Base-by-base conservation (phyloP, 2,888 invertebrate species). In the Aphidoletes aphidimyza region DNA sequence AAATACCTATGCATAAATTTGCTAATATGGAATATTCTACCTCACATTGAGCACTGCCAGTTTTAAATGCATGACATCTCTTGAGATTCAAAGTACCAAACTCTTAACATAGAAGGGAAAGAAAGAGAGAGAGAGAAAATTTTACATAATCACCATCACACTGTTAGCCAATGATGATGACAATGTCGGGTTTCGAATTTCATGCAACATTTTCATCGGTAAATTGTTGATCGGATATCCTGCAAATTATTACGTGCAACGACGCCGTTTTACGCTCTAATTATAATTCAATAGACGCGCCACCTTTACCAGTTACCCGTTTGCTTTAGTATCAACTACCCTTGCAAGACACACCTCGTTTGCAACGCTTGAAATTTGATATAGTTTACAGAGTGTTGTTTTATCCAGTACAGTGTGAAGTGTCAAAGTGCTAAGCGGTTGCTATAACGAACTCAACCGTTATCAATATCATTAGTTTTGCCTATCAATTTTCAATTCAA, bases 201-300 rank as follows among this genome's bases (percentile, higher is more conserved):
- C 69, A 69, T 11, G 69, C 9, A 69, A 69, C 8, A 30, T 69
- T 30, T 69, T 30, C 14, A 14, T 19, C 69, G 69, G 30, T 69
- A 69, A 69, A 30, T 69, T 69, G 69, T 69, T 69, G 69, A 69
- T 69, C 69, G 69, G 69, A 69, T 69, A 69, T 69, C 69, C 69
- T 30, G 69, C 8, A 69, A 69, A 69, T 69, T 69, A 69, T 69
- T 69, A 69, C 69, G 17, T 69, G 26, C 69, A 69, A n/a, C n/a
- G n/a, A n/a, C n/a, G n/a, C 30, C 34, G 30, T 9, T 69, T 30
- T 14, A 69, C 30, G 34, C 14, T 69, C 69, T 69, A 69, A 69
- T 69, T 69, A 69, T 69, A 69, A 69, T 11, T 69, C 69, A 69
- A 69, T 30, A 69, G 69, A n/a, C 5, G 34, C 14, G 8, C 22